Conservation (phyloP, 2,888 invertebrate species). For the Lasius fuliginosus region DNA sequence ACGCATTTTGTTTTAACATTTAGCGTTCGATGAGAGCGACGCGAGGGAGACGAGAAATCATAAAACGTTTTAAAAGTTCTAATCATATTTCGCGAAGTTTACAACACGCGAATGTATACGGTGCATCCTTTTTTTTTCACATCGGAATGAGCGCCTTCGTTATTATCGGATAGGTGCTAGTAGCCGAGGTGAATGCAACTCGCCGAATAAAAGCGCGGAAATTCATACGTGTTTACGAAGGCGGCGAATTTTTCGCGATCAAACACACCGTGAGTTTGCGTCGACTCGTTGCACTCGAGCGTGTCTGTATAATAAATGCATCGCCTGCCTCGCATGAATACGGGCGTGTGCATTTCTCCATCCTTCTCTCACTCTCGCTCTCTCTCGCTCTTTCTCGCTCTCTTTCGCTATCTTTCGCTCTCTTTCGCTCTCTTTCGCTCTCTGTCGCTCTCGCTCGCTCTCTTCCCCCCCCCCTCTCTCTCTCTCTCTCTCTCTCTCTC, state of each 20-base stretch:
- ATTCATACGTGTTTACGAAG: background rate
- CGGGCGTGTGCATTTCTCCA: conserved; percentile 19
- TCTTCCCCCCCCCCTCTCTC: too few species aligned
- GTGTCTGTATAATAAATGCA: conserved; percentile 42
- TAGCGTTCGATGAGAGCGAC: background rate
- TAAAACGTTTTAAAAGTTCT: background rate
- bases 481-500: background rate
- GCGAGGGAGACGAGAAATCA: background rate
- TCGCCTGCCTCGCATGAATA: conserved; percentile 23
- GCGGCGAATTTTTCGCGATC: background rate
- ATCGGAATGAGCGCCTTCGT: background rate
- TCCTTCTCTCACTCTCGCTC: background rate
- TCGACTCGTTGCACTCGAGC: background rate
- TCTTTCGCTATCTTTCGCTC: too few species aligned
- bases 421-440: background rate
- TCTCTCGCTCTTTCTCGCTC: too few species aligned
- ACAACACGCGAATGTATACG: background rate
- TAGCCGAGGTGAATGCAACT: background rate
- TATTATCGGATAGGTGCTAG: conserved; percentile 13
- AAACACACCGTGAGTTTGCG: background rate
- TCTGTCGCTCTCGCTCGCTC: background rate
- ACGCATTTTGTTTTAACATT: background rate
- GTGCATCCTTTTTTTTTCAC: background rate
- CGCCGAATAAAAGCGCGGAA: background rate
- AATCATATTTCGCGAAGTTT: background rate